Conservation (phyloP, 2,113 vertebrate genomes). For the Sminthopsis crassicaudata region DNA sequence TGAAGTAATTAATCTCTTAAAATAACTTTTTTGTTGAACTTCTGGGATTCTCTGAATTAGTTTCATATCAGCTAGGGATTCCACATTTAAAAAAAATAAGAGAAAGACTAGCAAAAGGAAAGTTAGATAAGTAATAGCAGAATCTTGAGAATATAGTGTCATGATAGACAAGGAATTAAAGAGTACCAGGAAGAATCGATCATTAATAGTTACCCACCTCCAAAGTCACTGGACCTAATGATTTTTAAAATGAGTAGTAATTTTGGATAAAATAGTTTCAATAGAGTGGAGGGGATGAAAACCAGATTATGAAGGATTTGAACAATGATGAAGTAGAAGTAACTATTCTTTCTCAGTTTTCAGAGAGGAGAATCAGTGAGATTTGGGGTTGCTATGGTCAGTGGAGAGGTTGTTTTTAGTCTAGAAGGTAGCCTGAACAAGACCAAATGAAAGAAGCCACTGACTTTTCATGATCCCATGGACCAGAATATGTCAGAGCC, state of each 20-base stretch:
- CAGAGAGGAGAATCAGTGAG: background rate
- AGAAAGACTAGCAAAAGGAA: background rate
- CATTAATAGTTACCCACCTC: background rate
- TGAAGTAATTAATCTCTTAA: background rate
- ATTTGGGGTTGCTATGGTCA: no score
- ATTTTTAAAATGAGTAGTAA: background rate
- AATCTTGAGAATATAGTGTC: background rate
- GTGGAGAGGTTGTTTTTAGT: no score
- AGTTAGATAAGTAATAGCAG: background rate
- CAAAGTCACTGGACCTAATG: background rate
- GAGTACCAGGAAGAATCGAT: background rate
- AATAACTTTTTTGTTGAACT: background rate
- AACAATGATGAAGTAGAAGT: no score
- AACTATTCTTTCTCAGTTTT: no score
- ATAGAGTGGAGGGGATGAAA: background rate
- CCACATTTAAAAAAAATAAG: background rate
- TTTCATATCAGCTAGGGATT: background rate
- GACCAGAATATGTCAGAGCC: no score
- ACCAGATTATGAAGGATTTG: background rate
- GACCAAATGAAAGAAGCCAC: no score
- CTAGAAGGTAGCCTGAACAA: no score
- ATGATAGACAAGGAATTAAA: background rate
- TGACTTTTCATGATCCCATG: no score
- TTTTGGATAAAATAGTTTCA: background rate
- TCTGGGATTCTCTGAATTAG: background rate